A percentile compares a stretch with the other conserved stretches of the same genome.
Conservation (phyloP, 2,888 invertebrate genomes). For the Cerastis rubricosa region DNA sequence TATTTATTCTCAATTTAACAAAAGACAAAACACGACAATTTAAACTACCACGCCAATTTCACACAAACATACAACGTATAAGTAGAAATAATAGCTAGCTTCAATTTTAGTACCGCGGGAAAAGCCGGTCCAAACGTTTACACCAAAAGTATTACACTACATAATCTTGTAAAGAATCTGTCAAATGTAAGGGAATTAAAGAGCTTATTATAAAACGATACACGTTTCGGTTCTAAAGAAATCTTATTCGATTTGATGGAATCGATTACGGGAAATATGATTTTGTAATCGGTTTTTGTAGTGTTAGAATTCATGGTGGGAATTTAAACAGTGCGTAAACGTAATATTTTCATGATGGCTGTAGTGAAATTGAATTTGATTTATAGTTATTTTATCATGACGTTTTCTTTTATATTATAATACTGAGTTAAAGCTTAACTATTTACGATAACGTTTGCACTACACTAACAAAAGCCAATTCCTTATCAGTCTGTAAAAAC, state of each 20-base stretch:
- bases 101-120: slow-evolving; percentile 52
- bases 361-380: slow-evolving; percentile 23
- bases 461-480: not conserved
- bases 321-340: slow-evolving; percentile 29
- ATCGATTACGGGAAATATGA: slow-evolving; percentile 45
- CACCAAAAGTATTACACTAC: slow-evolving; percentile 44
- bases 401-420: slow-evolving; percentile 20
- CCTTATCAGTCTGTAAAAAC: slow-evolving; percentile 10
- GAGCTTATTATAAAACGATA: slow-evolving; percentile 67
- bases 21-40: slow-evolving; percentile 27
- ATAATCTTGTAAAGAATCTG: slow-evolving; percentile 68
- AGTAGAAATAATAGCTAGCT: slow-evolving; percentile 11
- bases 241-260: slow-evolving; percentile 50
- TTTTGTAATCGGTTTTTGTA: slow-evolving; percentile 53
- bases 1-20: slow-evolving; percentile 15
- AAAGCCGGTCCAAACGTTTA: slow-evolving; percentile 45
- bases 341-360: slow-evolving; percentile 5
- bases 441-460: not conserved
- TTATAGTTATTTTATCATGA: slow-evolving; percentile 23
- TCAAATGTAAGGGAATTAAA: slow-evolving; percentile 61
- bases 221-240: slow-evolving; percentile 35
- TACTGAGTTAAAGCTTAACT: not conserved
- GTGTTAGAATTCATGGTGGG: slow-evolving; percentile 35
- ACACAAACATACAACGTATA: slow-evolving; percentile 5
- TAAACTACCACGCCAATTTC: slow-evolving; percentile 16